phyloP scores from a whole-genome alignment of 1,140 invertebrate genomes.

The Hyphantria cunea region DNA sequence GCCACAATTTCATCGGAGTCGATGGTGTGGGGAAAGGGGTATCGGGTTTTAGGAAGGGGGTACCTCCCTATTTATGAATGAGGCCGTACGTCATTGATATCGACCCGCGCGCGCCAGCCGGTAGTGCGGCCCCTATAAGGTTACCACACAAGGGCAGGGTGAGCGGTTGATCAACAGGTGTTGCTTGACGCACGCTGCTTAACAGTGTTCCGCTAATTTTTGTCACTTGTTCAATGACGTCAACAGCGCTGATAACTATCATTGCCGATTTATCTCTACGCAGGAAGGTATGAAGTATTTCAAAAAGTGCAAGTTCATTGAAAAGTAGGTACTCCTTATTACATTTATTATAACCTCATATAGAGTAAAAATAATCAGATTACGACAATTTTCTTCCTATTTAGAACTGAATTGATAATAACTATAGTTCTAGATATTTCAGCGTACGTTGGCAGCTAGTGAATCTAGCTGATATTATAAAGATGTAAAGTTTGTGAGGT shows the following conservation, averaged over 20 bases:
- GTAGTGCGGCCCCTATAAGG: slow-evolving; percentile 45
- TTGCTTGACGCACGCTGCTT: slow-evolving; percentile 59
- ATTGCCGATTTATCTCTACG: slow-evolving; percentile 19
- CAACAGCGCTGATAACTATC: slow-evolving; percentile 34
- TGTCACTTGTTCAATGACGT: slow-evolving; percentile 61
- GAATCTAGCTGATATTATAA: too few species aligned
- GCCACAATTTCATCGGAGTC: slow-evolving; percentile 44
- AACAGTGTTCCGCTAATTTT: slow-evolving; percentile 50
- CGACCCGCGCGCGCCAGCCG: slow-evolving; percentile 47
- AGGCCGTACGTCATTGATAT: slow-evolving; percentile 75
- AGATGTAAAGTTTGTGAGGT: too few species aligned
- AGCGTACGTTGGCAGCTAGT: too few species aligned
- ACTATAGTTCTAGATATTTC: too few species aligned
- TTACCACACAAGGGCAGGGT: slow-evolving; percentile 67
- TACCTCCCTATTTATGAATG: slow-evolving; percentile 72
- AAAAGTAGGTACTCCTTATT: too few species aligned
- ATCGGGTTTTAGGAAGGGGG: slow-evolving; percentile 28
- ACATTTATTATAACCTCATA: too few species aligned
- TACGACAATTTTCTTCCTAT: too few species aligned
- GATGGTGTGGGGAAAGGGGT: slow-evolving; percentile 38
- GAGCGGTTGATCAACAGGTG: slow-evolving; percentile 67
- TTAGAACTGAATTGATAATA: too few species aligned
- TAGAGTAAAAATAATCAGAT: too few species aligned
- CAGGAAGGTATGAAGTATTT: neutral
- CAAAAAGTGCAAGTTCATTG: too few species aligned